Conservation (phyloP, 2,797 vertebrate genomes). For the Onychomys leucogaster region DNA sequence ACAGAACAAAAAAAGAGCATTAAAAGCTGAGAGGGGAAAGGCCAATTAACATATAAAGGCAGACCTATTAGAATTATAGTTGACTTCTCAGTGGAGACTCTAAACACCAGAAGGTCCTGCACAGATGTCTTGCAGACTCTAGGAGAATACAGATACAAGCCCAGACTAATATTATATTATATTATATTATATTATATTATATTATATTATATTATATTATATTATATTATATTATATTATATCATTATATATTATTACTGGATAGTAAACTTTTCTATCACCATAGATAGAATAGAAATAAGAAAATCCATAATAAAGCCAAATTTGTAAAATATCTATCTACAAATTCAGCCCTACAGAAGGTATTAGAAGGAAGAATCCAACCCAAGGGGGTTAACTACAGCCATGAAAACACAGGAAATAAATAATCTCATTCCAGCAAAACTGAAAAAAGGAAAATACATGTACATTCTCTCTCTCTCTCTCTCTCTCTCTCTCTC, state of each 20-base stretch:
- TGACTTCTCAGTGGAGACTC: not conserved
- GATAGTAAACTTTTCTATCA: too few species aligned
- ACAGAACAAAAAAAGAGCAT: not conserved
- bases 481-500: not conserved
- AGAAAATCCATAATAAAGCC: not conserved
- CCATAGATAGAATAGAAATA: not conserved
- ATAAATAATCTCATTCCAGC: not conserved
- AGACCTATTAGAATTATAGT: not conserved
- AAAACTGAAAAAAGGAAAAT: not conserved
- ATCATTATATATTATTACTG: too few species aligned
- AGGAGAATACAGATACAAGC: not conserved
- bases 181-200: too few species aligned
- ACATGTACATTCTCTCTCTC: not conserved
- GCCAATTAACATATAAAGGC: not conserved
- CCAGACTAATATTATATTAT: too few species aligned
- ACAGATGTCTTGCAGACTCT: not conserved
- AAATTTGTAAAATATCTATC: not conserved
- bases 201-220: too few species aligned
- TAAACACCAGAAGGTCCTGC: not conserved
- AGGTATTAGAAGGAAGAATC: not conserved
- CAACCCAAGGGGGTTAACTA: not conserved
- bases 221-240: too few species aligned
- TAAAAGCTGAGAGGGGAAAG: not conserved
- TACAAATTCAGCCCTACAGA: not conserved
- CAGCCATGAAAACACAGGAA: not conserved